Conservation (phyloP, 92 coral and sea anemone genomes). For the Epizoanthus scotinus region DNA sequence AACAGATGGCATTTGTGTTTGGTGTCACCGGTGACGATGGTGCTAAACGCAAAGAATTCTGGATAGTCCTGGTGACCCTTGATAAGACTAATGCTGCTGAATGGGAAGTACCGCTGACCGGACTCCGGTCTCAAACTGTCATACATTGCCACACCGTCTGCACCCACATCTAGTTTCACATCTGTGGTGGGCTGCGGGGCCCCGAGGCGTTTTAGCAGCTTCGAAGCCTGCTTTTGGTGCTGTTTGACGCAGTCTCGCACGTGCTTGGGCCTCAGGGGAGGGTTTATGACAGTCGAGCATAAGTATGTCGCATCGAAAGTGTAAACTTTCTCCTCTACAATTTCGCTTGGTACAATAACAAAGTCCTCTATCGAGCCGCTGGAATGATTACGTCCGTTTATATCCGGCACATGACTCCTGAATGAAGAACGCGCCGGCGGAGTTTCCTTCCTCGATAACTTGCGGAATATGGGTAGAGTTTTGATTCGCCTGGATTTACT, state of each 20-base stretch:
- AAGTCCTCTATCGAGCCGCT: constrained; percentile 45
- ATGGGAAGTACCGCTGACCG: constrained; percentile 83
- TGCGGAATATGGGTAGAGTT: constrained; percentile 14
- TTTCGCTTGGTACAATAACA: constrained; percentile 53
- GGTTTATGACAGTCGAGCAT: constrained; percentile 91
- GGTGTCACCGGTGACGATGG: constrained; percentile 92
- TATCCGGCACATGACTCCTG: constrained; percentile 4
- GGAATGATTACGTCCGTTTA: constrained; percentile 11
- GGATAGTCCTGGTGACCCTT: constrained; percentile 86
- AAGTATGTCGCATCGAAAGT: constrained; percentile 73
- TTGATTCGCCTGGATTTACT: constrained; percentile 17
- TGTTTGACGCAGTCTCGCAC: constrained; percentile 92
- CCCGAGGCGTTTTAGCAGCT: constrained; percentile 70
- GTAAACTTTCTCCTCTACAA: constrained; percentile 68
- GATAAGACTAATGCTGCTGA: constrained; percentile 63
- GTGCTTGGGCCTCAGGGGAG: constrained; percentile 91
- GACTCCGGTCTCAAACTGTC: constrained; percentile 50
- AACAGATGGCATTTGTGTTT: constrained; percentile 97
- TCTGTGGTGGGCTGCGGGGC: constrained; percentile 62
- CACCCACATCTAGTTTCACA: constrained; percentile 61
- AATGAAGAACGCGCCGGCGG: constrained; percentile 7
- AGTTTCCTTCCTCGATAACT: constrained; percentile 20
- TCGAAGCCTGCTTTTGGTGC: constrained; percentile 72
- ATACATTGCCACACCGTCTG: constrained; percentile 83
- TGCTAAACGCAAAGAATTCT: constrained; percentile 94